These are phyloP conservation scores for human DNA, from an alignment of 2,113 vertebrate species.

Conservation along the genomic window DNA sequence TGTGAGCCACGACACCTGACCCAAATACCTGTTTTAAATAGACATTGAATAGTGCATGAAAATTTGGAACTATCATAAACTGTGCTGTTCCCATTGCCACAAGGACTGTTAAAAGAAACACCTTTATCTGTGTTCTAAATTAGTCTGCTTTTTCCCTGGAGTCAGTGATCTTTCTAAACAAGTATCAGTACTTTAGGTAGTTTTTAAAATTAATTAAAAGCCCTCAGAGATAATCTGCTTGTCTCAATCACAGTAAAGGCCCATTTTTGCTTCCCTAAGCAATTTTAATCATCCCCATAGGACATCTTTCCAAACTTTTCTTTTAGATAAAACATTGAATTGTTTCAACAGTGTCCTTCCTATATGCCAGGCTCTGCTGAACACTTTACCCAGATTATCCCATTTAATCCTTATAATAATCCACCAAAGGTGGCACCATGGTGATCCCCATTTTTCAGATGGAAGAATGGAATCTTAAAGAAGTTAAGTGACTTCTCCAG, in stretches of 20 bases:
- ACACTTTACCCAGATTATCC: not conserved
- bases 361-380: not conserved
- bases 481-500: not conserved
- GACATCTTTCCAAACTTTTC: not conserved
- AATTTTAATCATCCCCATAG: not conserved
- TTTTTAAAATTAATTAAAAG: conserved; percentile 43
- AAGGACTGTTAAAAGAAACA: not conserved
- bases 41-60: not conserved
- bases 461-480: not conserved
- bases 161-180: conserved; percentile 12
- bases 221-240: not conserved
- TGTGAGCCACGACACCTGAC: not conserved
- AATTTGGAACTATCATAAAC: not conserved
- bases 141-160: not conserved
- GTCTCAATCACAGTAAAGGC: not conserved
- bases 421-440: not conserved
- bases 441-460: not conserved
- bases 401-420: not conserved
- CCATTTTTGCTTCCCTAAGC: not conserved
- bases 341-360: not conserved
- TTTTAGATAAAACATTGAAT: not conserved
- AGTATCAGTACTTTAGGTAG: not conserved
- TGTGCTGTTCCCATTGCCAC: not conserved
- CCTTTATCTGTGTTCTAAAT: not conserved
- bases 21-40: conserved; percentile 11